A percentile compares a stretch with the other conserved stretches of the same genome.
Conservation (phyloP, 2,113 vertebrate species). For the Heterocephalus glaber region DNA sequence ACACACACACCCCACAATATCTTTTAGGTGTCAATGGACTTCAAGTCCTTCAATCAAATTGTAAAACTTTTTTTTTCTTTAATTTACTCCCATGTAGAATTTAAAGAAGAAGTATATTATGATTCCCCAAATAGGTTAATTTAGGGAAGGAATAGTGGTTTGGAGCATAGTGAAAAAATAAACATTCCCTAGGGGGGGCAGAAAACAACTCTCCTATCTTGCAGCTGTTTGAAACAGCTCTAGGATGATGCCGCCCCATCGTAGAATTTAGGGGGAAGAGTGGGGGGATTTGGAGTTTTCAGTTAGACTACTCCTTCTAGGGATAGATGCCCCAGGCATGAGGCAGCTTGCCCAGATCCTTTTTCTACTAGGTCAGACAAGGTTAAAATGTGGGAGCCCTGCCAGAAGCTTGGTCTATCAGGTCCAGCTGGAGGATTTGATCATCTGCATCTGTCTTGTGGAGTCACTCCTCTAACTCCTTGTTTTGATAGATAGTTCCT, state of each 20-base stretch:
- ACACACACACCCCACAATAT: background rate
- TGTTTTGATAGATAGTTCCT: conserved; percentile 21
- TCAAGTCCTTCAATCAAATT: background rate
- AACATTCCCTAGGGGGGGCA: background rate
- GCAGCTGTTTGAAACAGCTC: background rate
- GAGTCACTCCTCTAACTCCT: background rate
- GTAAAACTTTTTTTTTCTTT: background rate
- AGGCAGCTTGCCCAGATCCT: background rate
- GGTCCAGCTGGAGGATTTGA: conserved; percentile 50
- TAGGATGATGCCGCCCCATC: background rate
- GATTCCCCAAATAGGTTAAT: background rate
- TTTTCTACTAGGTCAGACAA: conserved; percentile 46
- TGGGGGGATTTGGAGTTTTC: conserved; percentile 27
- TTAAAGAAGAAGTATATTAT: background rate
- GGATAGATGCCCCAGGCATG: conserved; percentile 7
- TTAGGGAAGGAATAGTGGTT: background rate
- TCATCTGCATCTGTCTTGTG: conserved; percentile 19
- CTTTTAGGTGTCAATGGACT: background rate
- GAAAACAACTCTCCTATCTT: background rate
- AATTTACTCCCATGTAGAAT: background rate
- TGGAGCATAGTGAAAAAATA: background rate
- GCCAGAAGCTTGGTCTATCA: conserved; percentile 6
- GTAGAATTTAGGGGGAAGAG: background rate
- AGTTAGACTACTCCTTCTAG: conserved; percentile 44
- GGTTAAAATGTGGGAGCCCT: background rate